A percentile compares a stretch with the other conserved stretches of the same genome.
These are phyloP conservation scores for Lepidochrysops patricia DNA, from an alignment of 2,888 invertebrate species.

Conservation along the genomic window DNA sequence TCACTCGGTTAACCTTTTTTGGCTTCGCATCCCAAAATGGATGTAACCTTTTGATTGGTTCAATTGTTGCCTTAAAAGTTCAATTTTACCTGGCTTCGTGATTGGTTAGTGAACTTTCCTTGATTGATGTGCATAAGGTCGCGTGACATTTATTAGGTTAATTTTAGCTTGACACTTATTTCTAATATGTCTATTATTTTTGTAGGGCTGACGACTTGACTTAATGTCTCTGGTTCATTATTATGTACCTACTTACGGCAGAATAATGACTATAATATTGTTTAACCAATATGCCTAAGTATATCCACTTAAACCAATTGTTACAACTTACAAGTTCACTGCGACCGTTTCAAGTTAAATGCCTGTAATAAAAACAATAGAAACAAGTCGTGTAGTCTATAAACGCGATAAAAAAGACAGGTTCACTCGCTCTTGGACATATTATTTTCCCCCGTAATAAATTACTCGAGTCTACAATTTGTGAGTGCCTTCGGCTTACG, in stretches of 20 bases:
- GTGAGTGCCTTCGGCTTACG: conserved; percentile 14
- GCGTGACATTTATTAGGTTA: too few relatives aligned
- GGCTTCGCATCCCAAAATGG: background rate
- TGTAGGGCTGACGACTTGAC: too few relatives aligned
- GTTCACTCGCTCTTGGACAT: conserved; percentile 16
- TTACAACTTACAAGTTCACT: background rate
- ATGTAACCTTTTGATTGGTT: background rate
- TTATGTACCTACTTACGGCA: background rate
- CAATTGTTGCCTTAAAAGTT: conserved; percentile 31
- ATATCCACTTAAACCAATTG: background rate
- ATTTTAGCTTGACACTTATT: too few relatives aligned
- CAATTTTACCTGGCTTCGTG: conserved; percentile 12
- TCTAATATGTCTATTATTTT: too few relatives aligned
- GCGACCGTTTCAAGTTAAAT: background rate
- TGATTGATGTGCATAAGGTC: background rate
- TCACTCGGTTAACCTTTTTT: background rate
- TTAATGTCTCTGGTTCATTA: too few relatives aligned
- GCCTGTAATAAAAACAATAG: background rate
- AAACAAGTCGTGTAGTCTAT: background rate
- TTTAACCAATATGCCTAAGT: too few relatives aligned
- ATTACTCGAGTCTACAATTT: conserved; percentile 16
- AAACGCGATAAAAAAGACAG: background rate
- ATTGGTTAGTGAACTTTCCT: conserved; percentile 4
- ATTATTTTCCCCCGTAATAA: conserved; percentile 5
- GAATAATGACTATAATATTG: too few relatives aligned